Base-by-base conservation (phyloP, 2,797 vertebrate genomes). In the Leucoraja ocellata region DNA sequence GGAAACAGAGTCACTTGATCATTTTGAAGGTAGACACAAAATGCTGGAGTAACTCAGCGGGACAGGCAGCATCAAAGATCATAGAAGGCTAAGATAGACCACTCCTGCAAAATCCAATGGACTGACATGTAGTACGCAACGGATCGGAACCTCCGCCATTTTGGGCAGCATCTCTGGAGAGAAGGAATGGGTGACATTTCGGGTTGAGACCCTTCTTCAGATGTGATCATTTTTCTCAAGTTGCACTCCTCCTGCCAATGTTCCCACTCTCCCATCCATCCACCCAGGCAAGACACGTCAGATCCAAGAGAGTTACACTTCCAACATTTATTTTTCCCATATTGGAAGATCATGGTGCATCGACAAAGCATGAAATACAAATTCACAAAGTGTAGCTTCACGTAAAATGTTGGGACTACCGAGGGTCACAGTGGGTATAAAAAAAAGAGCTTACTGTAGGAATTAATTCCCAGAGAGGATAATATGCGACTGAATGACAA, bases 311-410 rank as follows among this genome's bases (percentile, higher is more conserved):
- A 92, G 54, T 58, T 54, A 74, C 71, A 92, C 90, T 92, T 92
- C 90, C 90, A 73, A 76, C 68, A 74, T 92, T 92, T 92, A 76
- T 58, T 92, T 92, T 61, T 36, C 36, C 39, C 90, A 76, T 36
- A 92, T 92, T 76, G 90, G 90, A 92, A 92, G 90, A 46, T 92
- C 54, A n/a, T 28, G 68, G 90, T 54, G 90, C 90, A 74, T 92
- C 28, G 36, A 92, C 90, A 92, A 92, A 92, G 90, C 90, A 92
- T 76, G 90, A 92, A 58, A 92, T 92, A 92, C 90, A 92, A 92
- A 92, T 74, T 76, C 90, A 92, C 90, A 58, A 92, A 92, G 73
- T 76, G 90, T n/a, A 76, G 68, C 90, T 92, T 92, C 71, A 92
- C 36, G 21, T 92, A 92, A 92, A 54, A 76, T 58, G 39, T 58